Percentiles rank a stretch among this genome's conserved stretches.
Conservation (phyloP, 2,888 invertebrate species). For the Thumatha senex region DNA sequence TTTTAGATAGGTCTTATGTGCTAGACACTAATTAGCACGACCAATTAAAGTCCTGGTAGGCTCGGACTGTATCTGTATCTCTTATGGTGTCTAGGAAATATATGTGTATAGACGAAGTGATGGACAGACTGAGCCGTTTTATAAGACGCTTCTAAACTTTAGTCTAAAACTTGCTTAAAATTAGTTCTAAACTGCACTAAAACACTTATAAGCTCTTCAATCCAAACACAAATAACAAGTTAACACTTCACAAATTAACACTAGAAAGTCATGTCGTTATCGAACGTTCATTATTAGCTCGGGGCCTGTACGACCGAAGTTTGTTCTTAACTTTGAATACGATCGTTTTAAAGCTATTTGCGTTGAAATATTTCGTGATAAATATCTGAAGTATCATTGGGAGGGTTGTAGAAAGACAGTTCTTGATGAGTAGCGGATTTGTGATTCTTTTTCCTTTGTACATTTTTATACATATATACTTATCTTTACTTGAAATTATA, state of each 20-base stretch:
- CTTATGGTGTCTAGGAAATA: no score
- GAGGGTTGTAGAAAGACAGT: conserved; percentile 14
- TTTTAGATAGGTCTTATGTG: no score
- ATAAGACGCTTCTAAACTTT: no score
- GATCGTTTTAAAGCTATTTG: conserved; percentile 39
- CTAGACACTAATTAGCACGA: no score
- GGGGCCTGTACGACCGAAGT: conserved; percentile 40
- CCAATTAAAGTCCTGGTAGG: no score
- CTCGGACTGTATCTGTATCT: no score
- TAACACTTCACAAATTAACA: conserved; percentile 35
- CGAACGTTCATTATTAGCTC: conserved; percentile 38
- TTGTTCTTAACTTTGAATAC: conserved; percentile 39
- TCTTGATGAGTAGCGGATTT: neutral
- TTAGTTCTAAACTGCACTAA: neutral
- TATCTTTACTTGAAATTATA: no score
- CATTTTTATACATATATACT: no score
- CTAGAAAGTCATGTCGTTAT: conserved; percentile 38
- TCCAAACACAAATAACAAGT: conserved; percentile 25
- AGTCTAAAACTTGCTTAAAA: neutral
- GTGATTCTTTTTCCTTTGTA: neutral
- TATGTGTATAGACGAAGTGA: no score
- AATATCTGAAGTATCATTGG: conserved; percentile 25
- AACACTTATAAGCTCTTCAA: neutral
- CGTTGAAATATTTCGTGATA: conserved; percentile 29
- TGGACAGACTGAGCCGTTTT: no score